These are phyloP conservation scores for Aricia artaxerxes DNA, from an alignment of 2,888 invertebrate species.

Conservation along the genomic window DNA sequence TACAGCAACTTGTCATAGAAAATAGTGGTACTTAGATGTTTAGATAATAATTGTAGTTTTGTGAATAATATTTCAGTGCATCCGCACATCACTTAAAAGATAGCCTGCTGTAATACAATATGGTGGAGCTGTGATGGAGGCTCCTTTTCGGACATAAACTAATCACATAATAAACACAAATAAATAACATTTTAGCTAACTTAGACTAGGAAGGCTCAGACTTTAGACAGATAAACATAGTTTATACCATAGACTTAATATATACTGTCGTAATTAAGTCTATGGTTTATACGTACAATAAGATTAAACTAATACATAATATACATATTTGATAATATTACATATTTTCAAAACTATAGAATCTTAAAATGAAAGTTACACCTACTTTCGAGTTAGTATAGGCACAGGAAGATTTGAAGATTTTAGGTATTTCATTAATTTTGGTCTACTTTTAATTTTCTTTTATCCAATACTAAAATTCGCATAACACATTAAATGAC, in stretches of 20 bases:
- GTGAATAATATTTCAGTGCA: neutral
- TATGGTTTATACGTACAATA: neutral
- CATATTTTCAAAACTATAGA: neutral
- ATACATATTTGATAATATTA: neutral
- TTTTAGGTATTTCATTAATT: neutral
- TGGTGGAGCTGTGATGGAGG: neutral
- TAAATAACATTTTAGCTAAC: slow-evolving; percentile 32
- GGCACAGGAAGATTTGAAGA: slow-evolving; percentile 25
- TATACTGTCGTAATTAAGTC: too few relatives aligned
- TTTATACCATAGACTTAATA: neutral
- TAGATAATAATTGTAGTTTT: neutral
- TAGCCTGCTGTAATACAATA: neutral
- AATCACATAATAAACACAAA: slow-evolving; percentile 21
- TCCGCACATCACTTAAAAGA: neutral
- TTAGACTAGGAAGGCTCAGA: slow-evolving; percentile 40
- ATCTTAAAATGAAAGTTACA: neutral
- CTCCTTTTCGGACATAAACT: neutral
- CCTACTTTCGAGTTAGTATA: slow-evolving; percentile 9
- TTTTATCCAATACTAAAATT: neutral
- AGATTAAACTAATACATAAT: neutral
- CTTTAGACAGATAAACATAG: slow-evolving; percentile 36
- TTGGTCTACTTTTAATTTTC: neutral
- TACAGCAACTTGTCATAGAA: neutral
- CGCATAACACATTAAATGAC: neutral
- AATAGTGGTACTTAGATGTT: neutral